phyloP scores from a whole-genome alignment of 2,113 vertebrate species.

The Edolisoma coerulescens region DNA sequence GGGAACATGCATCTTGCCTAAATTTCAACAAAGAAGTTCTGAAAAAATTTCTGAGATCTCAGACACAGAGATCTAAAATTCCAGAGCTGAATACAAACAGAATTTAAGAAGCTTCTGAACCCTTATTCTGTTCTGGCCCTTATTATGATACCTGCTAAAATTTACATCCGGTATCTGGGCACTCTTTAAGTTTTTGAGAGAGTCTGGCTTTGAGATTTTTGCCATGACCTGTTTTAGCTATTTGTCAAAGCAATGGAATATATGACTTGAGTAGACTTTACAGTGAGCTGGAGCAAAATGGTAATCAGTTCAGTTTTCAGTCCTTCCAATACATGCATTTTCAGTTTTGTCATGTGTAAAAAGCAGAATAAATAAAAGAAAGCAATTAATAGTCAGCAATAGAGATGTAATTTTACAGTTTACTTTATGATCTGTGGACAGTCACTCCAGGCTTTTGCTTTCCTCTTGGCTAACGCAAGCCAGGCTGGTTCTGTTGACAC shows the following conservation, averaged over 20 bases:
- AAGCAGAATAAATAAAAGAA: conserved; percentile 71
- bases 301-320: conserved; percentile 34
- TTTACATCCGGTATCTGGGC: not conserved
- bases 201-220: not conserved
- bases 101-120: not conserved
- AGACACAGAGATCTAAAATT: not conserved
- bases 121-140: not conserved
- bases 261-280: not conserved
- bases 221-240: not conserved
- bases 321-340: conserved; percentile 62
- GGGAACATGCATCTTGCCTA: conserved; percentile 49
- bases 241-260: conserved; percentile 20
- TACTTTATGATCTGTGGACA: conserved; percentile 99
- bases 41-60: not conserved
- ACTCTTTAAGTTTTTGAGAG: not conserved
- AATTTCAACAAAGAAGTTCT: not conserved
- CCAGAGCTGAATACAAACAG: not conserved
- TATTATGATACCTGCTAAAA: not conserved
- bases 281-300: conserved; percentile 33
- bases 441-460: conserved; percentile 99
- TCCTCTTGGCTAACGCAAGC: conserved; percentile 95
- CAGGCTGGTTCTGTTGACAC: conserved; percentile 95
- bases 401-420: conserved; percentile 20
- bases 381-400: conserved; percentile 10
- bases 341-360: conserved; percentile 56